Evolutionary conservation across 2,113 vertebrate species (phyloP), one percentile per base, ranked within the genome.

Genomic region (Chunga burmeisteri): DNA sequence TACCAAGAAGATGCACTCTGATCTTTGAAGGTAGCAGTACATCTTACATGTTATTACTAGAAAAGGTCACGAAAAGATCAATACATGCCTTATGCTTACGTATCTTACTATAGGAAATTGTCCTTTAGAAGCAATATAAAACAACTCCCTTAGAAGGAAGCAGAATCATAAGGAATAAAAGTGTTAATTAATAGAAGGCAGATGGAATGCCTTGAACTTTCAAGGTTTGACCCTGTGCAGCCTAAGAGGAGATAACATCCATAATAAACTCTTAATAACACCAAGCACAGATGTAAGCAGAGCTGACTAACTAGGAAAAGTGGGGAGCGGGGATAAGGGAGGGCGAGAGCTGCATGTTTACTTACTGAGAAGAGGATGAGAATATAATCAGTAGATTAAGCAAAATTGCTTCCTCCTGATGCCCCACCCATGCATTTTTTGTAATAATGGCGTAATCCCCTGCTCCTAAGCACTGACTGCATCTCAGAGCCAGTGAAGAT

Each of bases 1-100:
- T 87, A 84, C 62, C 32, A 5, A 74, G 75, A 84, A 86, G 86
- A 93, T 80, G 53, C 68, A 68, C 86, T 87, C 70, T 80, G 29
- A 73, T 91, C 92, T 95, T 94, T 80, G 88, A 96, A 67, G 58
- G 47, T 47, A 96, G 61, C n/a, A 81, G 49, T 82, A 82, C 18
- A 53, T 87, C 78, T 94, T 75, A 68, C 62, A 80, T 27, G 73
- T 89, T 96, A 86, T 95, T 95, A 88, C 89, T 58, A 56, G 92
- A 77, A 96, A 97, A 97, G 96, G 95, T 97, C 96, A 97, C 11
- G 34, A 55, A 94, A 97, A 96, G 91, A 93, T 93, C 86, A 90
- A 90, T 90, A 92, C 29, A 27, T 77, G 50, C 88, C 84, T 91
- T 95, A 86, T 85, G 81, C 87, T 87, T 95, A 92, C 86, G 80